Evolutionary conservation across 2,888 invertebrate species (phyloP), one percentile per base, ranked within the genome.

Genomic region (Standfussiana lucernea): DNA sequence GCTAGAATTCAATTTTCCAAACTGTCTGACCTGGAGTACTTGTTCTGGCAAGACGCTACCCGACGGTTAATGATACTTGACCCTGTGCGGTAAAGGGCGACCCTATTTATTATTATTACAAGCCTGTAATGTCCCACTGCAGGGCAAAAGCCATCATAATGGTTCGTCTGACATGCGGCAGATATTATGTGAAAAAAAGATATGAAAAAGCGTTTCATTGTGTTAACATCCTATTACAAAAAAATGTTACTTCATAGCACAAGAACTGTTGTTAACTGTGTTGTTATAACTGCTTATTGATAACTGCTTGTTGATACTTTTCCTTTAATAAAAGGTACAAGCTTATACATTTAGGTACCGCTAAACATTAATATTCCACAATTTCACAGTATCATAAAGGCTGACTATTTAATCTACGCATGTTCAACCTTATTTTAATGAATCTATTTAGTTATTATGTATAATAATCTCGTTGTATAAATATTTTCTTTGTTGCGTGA

Each of bases 401-500:
- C n/a, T n/a, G n/a, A n/a, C n/a, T n/a, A n/a, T n/a, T n/a, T n/a
- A n/a, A n/a, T n/a, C n/a, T n/a, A n/a, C n/a, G n/a, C n/a, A n/a
- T n/a, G n/a, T 64, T 40, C 15, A 40, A 8, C 13, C 62, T 21
- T 59, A 59, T 59, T 32, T 32, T 28, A 45, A 18, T 32, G 0
- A 32, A 71, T n/a, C 28, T 28, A 42, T 13, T 56, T 71, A 45
- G 28, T 28, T 18, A 24, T 28, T 40, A 21, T 10, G 45, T 18
- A 13, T 45, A 37, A 37, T 62, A 40, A n/a, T 40, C 40, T n/a
- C 8, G n/a, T 40, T 28, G 18, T 28, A 7, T 40, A 62, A 37
- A 32, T 37, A 77, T 70, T 61, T 35, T 70, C 40, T 53, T 70
- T 78, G 15, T 37, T 35, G 24, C 18, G 15, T 70, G 69, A 77